Base-by-base conservation (phyloP, 2,113 vertebrate species). In the Ciconia stormi region DNA sequence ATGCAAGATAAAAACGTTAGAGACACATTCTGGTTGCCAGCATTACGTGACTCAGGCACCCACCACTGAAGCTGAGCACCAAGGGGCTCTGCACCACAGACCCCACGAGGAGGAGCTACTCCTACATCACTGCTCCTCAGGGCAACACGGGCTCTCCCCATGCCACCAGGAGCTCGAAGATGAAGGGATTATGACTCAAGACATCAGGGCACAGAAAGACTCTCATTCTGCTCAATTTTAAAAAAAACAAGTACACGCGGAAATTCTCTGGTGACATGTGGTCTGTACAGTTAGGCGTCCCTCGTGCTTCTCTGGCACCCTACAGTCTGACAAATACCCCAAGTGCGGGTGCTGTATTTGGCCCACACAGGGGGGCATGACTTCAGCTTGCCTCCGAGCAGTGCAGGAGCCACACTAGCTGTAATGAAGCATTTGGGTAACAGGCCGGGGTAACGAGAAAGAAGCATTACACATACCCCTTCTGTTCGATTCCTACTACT, bases 11-110 rank as follows among this genome's bases (percentile, higher is more conserved):
- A 90, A 90, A 69, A 18, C 0, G 0, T 34, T 71, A 34, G 69
- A 62, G 36, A 22, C 4, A 1, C 8, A 4, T 77, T 72, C 32
- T 90, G 8, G 6, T 78, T 69, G 62, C 17, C 42, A 34, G 17
- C 8, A 56, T 29, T 58, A 27, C 0, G 0, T 50, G 55, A 50
- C 27, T 42, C 13, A 3, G 23, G 40, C 22, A 82, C 13, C 17
- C 19, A 71, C 10, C 16, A 5, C 3, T 1, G 0, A 83, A 67
- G 50, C 6, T 1, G 3, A 58, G 27, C 16, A 29, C 18, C 0
- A 0, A 56, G 14, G n/a, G 21, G 14, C 55, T 46, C 2, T 1
- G 20, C 22, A 59, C 32, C 38, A 67, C 23, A 61, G 34, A 74
- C 14, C 16, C 16, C 16, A 4, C 0, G 0, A 80, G 72, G 38